phyloP scores from a whole-genome alignment of 2,888 invertebrate species.

The Malachius bipustulatus region DNA sequence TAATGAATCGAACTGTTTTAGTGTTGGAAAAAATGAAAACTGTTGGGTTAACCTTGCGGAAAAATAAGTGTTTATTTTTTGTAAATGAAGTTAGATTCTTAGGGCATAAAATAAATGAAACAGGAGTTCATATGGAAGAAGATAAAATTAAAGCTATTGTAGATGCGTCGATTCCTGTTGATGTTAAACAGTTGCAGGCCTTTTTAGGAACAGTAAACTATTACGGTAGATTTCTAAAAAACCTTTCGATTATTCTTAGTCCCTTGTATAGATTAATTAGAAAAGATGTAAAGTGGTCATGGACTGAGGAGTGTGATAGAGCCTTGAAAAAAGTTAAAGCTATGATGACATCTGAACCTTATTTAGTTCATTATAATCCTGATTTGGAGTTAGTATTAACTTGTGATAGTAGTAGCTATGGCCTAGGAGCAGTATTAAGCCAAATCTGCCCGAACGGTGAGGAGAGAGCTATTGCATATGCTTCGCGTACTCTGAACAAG shows the following conservation, averaged over 20 bases:
- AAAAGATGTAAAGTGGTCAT: conserved; percentile 6
- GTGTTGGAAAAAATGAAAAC: too few relatives aligned
- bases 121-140: conserved; percentile 3
- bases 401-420: conserved; percentile 13
- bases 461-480: conserved; percentile 27
- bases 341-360: conserved; percentile 3
- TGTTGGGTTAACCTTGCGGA: too few relatives aligned
- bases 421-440: conserved; percentile 23
- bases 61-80: too few relatives aligned
- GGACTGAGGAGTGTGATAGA: conserved; percentile 7
- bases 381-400: conserved; percentile 8
- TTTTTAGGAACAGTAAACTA: conserved; percentile 6
- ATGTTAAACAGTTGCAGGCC: conserved; percentile 6
- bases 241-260: conserved; percentile 6
- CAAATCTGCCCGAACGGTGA: conserved; percentile 22
- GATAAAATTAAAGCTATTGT: conserved; percentile 4
- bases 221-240: conserved; percentile 1
- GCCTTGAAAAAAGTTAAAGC: conserved; percentile 10
- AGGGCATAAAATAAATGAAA: too few relatives aligned
- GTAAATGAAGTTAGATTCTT: too few relatives aligned
- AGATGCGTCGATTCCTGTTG: not conserved
- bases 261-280: conserved; percentile 10
- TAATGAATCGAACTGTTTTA: too few relatives aligned
- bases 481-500: conserved; percentile 22
- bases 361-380: conserved; percentile 14